Percentiles rank a stretch among this genome's conserved stretches.
phyloP scores from a whole-genome alignment of 2,888 invertebrate genomes.

The Xylocampa areola region DNA sequence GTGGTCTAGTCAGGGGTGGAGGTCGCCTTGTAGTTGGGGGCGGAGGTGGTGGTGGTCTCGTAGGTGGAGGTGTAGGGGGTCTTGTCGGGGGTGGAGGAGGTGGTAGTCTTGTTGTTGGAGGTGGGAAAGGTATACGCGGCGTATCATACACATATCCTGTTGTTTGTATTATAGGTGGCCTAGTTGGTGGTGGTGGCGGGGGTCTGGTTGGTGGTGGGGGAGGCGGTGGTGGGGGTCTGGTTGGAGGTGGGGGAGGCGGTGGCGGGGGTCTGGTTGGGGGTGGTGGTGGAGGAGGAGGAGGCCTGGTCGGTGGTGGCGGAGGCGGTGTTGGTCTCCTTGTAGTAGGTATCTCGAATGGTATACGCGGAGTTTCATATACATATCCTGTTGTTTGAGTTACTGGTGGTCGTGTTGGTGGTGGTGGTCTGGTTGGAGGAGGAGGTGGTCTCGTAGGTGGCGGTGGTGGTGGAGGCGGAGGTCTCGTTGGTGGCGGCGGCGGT shows the following conservation, averaged over 20 bases:
- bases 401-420: conserved; percentile 38
- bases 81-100: conserved; percentile 40
- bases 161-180: conserved; percentile 39
- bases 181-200: conserved; percentile 49
- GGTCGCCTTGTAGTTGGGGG: conserved; percentile 47
- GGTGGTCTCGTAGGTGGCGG: conserved; percentile 41
- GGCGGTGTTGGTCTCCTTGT: conserved; percentile 24
- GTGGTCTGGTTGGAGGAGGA: conserved; percentile 38
- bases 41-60: conserved; percentile 34
- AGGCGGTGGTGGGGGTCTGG: conserved; percentile 43
- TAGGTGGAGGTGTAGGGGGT: conserved; percentile 38
- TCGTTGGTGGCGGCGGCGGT: conserved; percentile 39
- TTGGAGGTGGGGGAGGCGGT: conserved; percentile 45
- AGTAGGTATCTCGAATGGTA: conserved; percentile 54
- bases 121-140: conserved; percentile 58
- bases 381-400: conserved; percentile 64
- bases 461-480: not conserved
- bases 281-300: conserved; percentile 39
- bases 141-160: conserved; percentile 47
- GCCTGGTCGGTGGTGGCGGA: conserved; percentile 38
- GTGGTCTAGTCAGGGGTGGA: conserved; percentile 31
- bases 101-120: conserved; percentile 59
- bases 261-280: conserved; percentile 33
- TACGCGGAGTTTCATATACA: conserved; percentile 62
- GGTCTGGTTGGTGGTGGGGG: conserved; percentile 43